phyloP scores from a whole-genome alignment of 2,888 invertebrate genomes.

The Saturnia japonica region DNA sequence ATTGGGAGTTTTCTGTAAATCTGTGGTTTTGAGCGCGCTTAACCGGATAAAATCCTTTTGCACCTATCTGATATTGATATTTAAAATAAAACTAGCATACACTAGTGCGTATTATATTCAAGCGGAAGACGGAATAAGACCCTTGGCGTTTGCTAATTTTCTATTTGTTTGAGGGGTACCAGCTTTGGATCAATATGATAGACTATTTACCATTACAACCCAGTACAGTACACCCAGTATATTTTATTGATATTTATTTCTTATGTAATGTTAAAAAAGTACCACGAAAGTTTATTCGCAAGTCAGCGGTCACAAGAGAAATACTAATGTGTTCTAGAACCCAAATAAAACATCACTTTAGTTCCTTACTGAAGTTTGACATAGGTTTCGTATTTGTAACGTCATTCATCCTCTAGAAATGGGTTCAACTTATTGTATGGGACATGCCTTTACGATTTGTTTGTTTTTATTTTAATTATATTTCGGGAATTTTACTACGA shows the following conservation, averaged over 20 bases:
- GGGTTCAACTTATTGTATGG: neutral
- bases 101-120: too few species aligned
- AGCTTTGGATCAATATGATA: too few species aligned
- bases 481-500: too few species aligned
- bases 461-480: too few species aligned
- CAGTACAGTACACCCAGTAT: neutral
- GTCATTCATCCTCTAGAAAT: neutral
- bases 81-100: too few species aligned
- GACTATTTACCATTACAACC: too few species aligned
- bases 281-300: neutral
- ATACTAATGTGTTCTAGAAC: neutral
- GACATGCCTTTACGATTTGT: neutral
- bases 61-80: neutral
- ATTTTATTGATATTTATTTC: neutral
- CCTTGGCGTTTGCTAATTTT: neutral
- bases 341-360: neutral
- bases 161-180: too few species aligned
- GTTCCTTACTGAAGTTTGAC: neutral
- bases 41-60: neutral
- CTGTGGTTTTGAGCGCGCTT: neutral
- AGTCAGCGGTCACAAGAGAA: neutral
- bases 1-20: constrained; percentile 13
- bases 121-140: too few species aligned
- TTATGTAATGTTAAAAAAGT: neutral
- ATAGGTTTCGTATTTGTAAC: neutral